Base-by-base conservation (phyloP, 2,113 vertebrate genomes). In the Heterotilapia buettikoferi region DNA sequence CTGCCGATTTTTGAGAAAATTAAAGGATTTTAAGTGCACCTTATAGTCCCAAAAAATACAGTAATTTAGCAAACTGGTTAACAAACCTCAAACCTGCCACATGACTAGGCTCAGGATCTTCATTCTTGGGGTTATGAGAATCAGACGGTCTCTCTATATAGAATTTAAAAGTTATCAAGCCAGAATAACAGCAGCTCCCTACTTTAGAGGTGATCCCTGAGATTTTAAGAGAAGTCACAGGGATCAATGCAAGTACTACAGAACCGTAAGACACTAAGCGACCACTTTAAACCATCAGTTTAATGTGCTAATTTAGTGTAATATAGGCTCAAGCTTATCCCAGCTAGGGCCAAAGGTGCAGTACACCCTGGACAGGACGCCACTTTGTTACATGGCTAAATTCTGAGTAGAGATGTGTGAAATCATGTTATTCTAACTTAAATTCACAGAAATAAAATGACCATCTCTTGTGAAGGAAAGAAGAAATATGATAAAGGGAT, bases 1-100 rank as follows among this genome's bases (percentile, higher is more conserved):
- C 16, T 63, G 16, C 11, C 0, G 19, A 63, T 63, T 63, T 19
- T 63, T 63, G 59, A 0, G 0, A 63, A 33, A 63, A 63, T 33
- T 33, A 33, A 33, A 63, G 59, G 59, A 63, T 36, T 36, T 63
- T 36, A 63, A 33, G 59, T 63, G 59, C 2, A 6, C 16, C 29
- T 19, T 63, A 63, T 63, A 36, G 16, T 11, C 59, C 29, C 11
- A 36, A 36, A 47, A 63, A 19, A 33, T 19, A 1, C 6, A 1
- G 9, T 63, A 63, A 45, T 26, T 73, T 73, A 45, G 21, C 68
- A 73, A 73, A 45, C 68, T 45, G 68, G 40, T 73, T 73, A 26
- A 26, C 68, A 73, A 45, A 45, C 40, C 40, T 43, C 38, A 73
- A 73, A 73, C 21, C 68, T 18, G 21, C 21, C 0, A 2, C n/a